phyloP scores from a whole-genome alignment of 2,113 vertebrate genomes.

The Rhegmatorhina hoffmannsi region DNA sequence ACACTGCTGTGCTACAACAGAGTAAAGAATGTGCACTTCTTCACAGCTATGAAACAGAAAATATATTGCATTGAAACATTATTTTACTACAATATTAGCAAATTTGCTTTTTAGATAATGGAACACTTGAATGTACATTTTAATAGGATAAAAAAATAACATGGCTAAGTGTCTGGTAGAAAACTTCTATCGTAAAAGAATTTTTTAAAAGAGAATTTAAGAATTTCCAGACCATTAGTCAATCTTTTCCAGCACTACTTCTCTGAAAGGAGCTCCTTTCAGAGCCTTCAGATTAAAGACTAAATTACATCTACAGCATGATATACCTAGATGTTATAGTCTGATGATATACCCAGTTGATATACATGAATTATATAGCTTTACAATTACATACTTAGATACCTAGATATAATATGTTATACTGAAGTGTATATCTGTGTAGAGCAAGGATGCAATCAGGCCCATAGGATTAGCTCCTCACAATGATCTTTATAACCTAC shows the following conservation, averaged over 20 bases:
- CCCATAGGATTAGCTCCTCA: not conserved
- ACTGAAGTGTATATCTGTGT: not conserved
- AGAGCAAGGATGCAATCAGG: not conserved
- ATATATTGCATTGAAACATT: not conserved
- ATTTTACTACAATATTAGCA: not conserved
- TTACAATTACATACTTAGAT: not conserved
- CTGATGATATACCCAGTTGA: not conserved
- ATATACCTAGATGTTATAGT: not conserved
- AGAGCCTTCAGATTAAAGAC: not conserved
- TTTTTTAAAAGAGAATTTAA: not conserved
- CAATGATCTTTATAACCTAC: not conserved
- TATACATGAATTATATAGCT: not conserved
- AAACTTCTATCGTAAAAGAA: not conserved
- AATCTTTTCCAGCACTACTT: not conserved
- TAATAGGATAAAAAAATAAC: not conserved
- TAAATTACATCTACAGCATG: not conserved
- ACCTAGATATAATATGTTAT: not conserved
- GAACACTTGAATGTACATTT: not conserved
- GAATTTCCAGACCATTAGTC: not conserved
- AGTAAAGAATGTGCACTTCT: not conserved
- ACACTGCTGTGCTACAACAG: not conserved
- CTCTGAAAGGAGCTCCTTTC: not conserved
- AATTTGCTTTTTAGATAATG: not conserved
- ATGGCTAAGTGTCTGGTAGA: not conserved
- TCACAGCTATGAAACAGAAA: not conserved